Base-by-base conservation (phyloP, 2,888 invertebrate species). In the Chymomyza amoena region DNA sequence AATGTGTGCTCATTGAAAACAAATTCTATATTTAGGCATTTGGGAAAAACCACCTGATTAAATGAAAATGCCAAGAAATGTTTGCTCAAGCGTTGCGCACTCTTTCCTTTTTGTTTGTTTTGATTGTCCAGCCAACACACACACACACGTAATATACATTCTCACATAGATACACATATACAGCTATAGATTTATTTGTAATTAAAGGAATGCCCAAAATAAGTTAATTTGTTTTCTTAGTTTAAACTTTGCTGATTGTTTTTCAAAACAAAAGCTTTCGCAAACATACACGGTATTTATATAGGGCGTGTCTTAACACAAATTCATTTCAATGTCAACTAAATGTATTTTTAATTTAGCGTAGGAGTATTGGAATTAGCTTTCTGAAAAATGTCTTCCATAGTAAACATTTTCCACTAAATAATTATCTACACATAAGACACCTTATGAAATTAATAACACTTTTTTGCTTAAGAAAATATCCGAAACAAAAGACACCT, bases 1-100 rank as follows among this genome's bases (percentile, higher is more conserved):
- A 45, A 45, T 45, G 20, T 69, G 66, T 64, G 72, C 86, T 80
- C 78, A 81, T 77, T 81, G 78, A 79, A 87, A 84, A 81, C 72
- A 81, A 75, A 66, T 36, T 66, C 80, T 87, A 84, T 83, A 81
- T 85, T 75, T 80, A 85, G 86, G 72, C 75, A 59, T 77, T 80
- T 77, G 77, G 81, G 87, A 87, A 80, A 68, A 85, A 85, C 85
- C 85, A 85, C 87, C 85, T 85, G 85, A 85, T 85, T 85, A 87
- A 69, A 70, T 77, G 69, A 63, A 80, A 79, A 75, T 75, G 62
- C 70, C 73, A 69, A 66, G 18, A 16, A 69, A 66, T 66, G 73
- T 67, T 7, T 16, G 18, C 54, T 18, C 1, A 54, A 9, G 18
- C 54, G 68, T 73, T 69, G 66, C 62, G 62, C 62, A 45, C 32